phyloP scores from a whole-genome alignment of 1,140 invertebrate species.

The Drosophila nigrodunni region DNA sequence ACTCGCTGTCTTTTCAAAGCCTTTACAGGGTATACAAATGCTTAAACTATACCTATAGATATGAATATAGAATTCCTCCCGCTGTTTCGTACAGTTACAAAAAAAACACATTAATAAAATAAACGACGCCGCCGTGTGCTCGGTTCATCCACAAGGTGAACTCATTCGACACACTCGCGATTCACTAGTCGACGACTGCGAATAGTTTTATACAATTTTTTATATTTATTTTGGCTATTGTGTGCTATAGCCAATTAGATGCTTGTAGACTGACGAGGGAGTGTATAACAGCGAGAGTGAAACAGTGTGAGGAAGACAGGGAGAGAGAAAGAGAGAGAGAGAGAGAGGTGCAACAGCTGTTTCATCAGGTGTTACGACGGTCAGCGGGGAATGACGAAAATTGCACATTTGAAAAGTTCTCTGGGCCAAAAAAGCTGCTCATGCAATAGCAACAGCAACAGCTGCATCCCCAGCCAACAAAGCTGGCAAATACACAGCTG shows the following conservation, averaged over 20 bases:
- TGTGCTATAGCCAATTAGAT: conserved; percentile 30
- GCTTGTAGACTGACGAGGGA: not conserved
- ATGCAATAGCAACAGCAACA: conserved; percentile 33
- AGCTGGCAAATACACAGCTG: conserved; percentile 25
- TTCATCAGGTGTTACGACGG: not conserved
- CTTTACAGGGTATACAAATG: conserved; percentile 22
- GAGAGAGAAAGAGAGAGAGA: not conserved
- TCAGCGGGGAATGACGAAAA: conserved; percentile 18
- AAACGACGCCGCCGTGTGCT: conserved; percentile 29
- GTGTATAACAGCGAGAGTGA: not conserved
- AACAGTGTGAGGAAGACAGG: not conserved
- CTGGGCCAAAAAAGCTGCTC: conserved; percentile 65
- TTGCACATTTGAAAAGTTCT: conserved; percentile 44
- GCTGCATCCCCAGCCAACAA: conserved; percentile 46
- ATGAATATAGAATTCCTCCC: conserved; percentile 37
- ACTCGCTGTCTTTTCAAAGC: not conserved
- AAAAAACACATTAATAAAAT: conserved; percentile 14
- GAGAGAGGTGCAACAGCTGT: conserved; percentile 25
- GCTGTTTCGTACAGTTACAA: conserved; percentile 25
- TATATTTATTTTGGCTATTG: conserved; percentile 20
- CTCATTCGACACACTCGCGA: conserved; percentile 25
- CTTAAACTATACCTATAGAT: conserved; percentile 25
- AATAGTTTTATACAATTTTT: conserved; percentile 23
- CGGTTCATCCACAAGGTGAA: conserved; percentile 44
- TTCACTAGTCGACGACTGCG: conserved; percentile 20